Base-by-base conservation (phyloP, 1,140 invertebrate genomes). In the Armadillidium nasatum region DNA sequence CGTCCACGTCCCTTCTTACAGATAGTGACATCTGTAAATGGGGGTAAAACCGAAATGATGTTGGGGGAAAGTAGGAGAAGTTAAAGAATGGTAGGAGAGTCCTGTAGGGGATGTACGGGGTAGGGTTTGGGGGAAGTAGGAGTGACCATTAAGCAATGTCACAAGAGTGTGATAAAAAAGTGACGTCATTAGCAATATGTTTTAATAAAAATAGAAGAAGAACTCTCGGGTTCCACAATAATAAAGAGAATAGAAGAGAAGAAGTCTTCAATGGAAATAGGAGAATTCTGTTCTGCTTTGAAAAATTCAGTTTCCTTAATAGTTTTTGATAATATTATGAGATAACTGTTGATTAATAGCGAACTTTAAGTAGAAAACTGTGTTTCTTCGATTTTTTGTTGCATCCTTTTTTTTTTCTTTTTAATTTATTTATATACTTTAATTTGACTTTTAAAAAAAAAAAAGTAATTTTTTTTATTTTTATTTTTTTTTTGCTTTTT, bases 101-200 rank as follows among this genome's bases (percentile, higher is more conserved):
- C 6, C 6, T 33, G 33, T 33, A 33, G 33, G 33, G 33, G 33
- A 33, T 33, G 33, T 33, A 33, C 1, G 11, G 50, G 50, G 33
- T 13, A 7, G 50, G 50, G 50, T 15, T 10, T 60, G 50, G 50
- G 50, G 50, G 50, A 60, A 60, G 33, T 33, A 33, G 50, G 50
- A 60, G 50, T 60, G 50, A 60, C 50, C 50, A 60, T 60, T 60
- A 60, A 60, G 19, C 50, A 60, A 13, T 60, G 50, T 60, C 50
- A 60, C 50, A 60, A 13, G 50, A 60, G 50, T 60, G 50, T 60
- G 50, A 60, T 60, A 60, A 60, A 19, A 19, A 60, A 60, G 2
- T 60, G 50, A 60, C 50, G 50, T 60, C 50, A 60, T 60, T 33
- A 19, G 11, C 19, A 60, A 60, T 60, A 60, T 60, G 50, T 60